phyloP scores from a whole-genome alignment of 2,888 invertebrate species.

The Lasioglossum oenotherae region DNA sequence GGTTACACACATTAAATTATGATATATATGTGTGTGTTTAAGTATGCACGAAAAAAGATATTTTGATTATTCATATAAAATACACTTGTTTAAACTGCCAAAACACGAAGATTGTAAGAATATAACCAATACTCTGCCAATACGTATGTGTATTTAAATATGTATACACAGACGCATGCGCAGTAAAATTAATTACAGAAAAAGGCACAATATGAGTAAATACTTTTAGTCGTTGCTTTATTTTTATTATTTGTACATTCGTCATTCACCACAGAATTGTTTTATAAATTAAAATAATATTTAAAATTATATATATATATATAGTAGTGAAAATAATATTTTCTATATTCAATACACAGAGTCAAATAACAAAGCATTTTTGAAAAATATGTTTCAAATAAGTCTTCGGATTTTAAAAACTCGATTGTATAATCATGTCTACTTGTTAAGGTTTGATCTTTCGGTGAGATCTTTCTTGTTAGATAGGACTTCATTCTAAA shows the following conservation, averaged over 20 bases:
- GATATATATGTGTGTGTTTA: neutral
- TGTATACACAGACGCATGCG: too few relatives aligned
- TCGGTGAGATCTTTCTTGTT: neutral
- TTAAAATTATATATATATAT: neutral
- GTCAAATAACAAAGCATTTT: neutral
- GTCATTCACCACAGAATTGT: neutral
- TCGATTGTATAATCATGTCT: neutral
- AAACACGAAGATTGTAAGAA: too few relatives aligned
- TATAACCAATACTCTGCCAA: too few relatives aligned
- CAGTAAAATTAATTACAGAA: too few relatives aligned
- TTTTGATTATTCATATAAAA: neutral
- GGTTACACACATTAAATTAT: neutral
- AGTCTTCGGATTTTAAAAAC: neutral
- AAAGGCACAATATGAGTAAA: too few relatives aligned
- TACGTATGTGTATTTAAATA: too few relatives aligned
- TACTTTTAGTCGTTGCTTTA: neutral
- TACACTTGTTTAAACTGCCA: too few relatives aligned
- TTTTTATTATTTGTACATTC: neutral
- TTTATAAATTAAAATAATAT: neutral
- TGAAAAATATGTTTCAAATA: neutral
- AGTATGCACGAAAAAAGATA: neutral
- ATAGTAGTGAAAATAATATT: neutral
- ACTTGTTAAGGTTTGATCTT: neutral
- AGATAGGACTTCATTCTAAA: neutral
- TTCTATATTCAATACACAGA: neutral